Conservation (phyloP, 2,888 invertebrate species). For the Acanthosepion esculentum region DNA sequence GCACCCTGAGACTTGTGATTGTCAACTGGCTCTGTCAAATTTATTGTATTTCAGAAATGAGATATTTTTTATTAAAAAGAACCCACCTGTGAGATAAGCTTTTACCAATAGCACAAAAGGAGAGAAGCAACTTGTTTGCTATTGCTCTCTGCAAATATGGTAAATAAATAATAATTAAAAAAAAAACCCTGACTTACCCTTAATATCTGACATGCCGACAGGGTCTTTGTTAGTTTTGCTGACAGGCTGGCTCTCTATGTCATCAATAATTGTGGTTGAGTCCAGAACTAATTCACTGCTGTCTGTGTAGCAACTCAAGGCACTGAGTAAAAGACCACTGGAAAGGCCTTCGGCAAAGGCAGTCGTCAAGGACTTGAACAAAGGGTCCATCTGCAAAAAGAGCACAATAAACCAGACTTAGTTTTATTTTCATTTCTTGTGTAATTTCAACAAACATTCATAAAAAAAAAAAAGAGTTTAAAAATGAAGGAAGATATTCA, state of each 20-base stretch:
- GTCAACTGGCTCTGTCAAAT: too few relatives aligned
- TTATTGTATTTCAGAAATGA: too few relatives aligned
- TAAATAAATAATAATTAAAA: not conserved
- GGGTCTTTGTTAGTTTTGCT: slow-evolving; percentile 51
- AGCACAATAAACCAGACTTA: not conserved
- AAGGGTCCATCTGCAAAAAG: slow-evolving; percentile 72
- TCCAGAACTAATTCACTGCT: slow-evolving; percentile 72
- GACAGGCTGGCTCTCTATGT: slow-evolving; percentile 51
- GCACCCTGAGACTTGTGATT: too few relatives aligned
- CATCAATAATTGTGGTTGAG: slow-evolving; percentile 66
- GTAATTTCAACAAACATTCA: too few relatives aligned
- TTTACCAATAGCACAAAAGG: too few relatives aligned
- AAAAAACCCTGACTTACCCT: slow-evolving; percentile 56
- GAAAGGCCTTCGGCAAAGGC: slow-evolving; percentile 76
- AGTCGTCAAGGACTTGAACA: slow-evolving; percentile 75
- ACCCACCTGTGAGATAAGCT: too few relatives aligned
- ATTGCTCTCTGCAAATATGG: not conserved
- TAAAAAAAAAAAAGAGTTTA: too few relatives aligned
- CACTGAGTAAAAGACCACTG: slow-evolving; percentile 73
- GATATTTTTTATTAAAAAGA: too few relatives aligned
- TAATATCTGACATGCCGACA: slow-evolving; percentile 61
- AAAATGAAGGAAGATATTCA: too few relatives aligned
- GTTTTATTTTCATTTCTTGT: not conserved
- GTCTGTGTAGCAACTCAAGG: slow-evolving; percentile 71
- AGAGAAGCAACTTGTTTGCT: too few relatives aligned